phyloP scores from a whole-genome alignment of 2,797 vertebrate genomes.

The Rhadinocentrus ornatus region DNA sequence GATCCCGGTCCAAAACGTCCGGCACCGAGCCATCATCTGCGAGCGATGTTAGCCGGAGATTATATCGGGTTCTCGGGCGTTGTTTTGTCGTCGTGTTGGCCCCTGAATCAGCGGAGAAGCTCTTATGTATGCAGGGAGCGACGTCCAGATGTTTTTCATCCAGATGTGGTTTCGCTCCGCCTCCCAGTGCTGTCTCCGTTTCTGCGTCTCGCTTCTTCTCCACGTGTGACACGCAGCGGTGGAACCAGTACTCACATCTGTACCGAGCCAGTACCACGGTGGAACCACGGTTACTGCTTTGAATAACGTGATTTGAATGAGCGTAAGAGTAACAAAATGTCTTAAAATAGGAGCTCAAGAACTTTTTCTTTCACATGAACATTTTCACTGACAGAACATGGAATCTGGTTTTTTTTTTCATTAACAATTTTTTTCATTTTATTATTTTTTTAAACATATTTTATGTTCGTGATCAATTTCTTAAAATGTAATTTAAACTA shows the following conservation, averaged over 20 bases:
- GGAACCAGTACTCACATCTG: neutral
- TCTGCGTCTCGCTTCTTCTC: conserved; percentile 14
- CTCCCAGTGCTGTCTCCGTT: conserved; percentile 64
- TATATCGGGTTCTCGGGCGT: conserved; percentile 1
- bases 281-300: neutral
- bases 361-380: neutral
- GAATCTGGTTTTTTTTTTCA: neutral
- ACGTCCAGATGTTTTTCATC: conserved; percentile 87
- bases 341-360: neutral
- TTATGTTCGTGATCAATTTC: no score
- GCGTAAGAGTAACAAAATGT: neutral
- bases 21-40: conserved; percentile 68
- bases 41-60: conserved; percentile 4
- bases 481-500: no score
- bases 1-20: conserved; percentile 50
- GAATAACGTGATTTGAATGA: neutral
- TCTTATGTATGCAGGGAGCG: conserved; percentile 34
- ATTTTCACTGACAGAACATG: neutral
- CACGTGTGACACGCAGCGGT: conserved; percentile 25
- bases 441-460: no score
- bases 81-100: conserved; percentile 20
- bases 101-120: conserved; percentile 28
- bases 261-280: neutral
- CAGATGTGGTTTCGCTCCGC: conserved; percentile 88
- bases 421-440: no score